Base-by-base conservation (phyloP, 2,113 vertebrate species). In the Hippoglossus stenolepis region DNA sequence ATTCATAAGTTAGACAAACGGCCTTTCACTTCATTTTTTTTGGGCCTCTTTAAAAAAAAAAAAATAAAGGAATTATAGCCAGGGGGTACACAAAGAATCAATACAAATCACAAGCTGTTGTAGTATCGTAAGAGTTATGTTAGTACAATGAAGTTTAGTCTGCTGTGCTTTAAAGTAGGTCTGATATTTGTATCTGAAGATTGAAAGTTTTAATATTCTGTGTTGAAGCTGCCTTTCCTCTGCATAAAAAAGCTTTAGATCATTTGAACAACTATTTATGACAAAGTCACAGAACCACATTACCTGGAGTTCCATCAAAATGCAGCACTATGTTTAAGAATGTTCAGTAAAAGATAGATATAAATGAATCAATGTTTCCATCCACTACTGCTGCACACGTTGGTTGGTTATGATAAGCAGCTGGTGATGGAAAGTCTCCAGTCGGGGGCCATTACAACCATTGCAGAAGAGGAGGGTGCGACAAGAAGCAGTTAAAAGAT, bases 11-110 rank as follows among this genome's bases (percentile, higher is more conserved):
- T 3, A 66, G 74, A 76, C 69, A 85, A n/a, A 75, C 14, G 23
- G 80, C 60, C 40, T 81, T 89, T 86, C 76, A 79, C 66, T 54
- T 7, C 5, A 28, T 56, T 84, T 84, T 82, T 49, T 66, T 74
- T 64, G 51, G 15, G 35, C 54, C 53, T 61, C 66, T 80, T 76
- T 82, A 60, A 83, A 77, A 80, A 74, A n/a, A 60, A 66, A 58
- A 56, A 23, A 23, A n/a, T n/a, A 63, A 28, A 28, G 26, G 24
- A 66, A 82, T 63, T 65, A 51, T 43, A 57, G 77, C 85, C 58
- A 10, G 14, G 28, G 85, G 83, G 23, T 13, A 20, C 5, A 58
- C 23, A 59, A 28, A 59, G 57, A 28, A 57, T 20, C 13, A 57
- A 57, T 57, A 13, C 20, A n/a, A 21, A 80, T 89, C 63, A 82